A percentile compares a stretch with the other conserved stretches of the same genome.
phyloP scores from a whole-genome alignment of 2,113 vertebrate species.

The Nettapus auritus region DNA sequence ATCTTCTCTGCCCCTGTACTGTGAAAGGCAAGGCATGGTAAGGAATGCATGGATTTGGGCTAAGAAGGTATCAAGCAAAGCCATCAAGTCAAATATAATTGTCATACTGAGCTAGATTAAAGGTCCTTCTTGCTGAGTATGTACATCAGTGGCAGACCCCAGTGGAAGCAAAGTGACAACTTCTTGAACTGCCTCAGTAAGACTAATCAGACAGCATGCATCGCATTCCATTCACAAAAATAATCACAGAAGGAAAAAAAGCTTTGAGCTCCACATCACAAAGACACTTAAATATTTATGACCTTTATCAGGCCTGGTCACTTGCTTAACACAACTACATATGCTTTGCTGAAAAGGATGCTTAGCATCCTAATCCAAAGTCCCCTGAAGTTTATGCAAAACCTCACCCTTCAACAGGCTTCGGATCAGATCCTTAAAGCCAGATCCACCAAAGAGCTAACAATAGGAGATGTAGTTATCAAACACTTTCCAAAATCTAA shows the following conservation, averaged over 20 bases:
- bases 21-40: neutral
- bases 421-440: neutral
- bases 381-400: neutral
- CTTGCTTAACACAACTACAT: neutral
- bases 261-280: neutral
- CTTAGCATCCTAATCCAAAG: neutral
- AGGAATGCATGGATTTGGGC: neutral
- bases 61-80: neutral
- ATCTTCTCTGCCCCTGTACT: neutral
- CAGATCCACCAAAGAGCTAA: neutral
- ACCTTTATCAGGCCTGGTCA: neutral
- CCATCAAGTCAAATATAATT: neutral
- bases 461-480: neutral
- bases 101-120: neutral
- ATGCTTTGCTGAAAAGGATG: neutral
- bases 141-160: neutral
- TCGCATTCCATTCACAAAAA: neutral
- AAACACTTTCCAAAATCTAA: neutral
- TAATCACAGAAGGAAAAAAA: neutral
- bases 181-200: neutral
- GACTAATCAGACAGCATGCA: neutral
- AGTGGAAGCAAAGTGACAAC: neutral
- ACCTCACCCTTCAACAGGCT: neutral
- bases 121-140: neutral
- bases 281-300: neutral